Conservation (phyloP, 2,888 invertebrate genomes). For the Nemapogon koenigi region DNA sequence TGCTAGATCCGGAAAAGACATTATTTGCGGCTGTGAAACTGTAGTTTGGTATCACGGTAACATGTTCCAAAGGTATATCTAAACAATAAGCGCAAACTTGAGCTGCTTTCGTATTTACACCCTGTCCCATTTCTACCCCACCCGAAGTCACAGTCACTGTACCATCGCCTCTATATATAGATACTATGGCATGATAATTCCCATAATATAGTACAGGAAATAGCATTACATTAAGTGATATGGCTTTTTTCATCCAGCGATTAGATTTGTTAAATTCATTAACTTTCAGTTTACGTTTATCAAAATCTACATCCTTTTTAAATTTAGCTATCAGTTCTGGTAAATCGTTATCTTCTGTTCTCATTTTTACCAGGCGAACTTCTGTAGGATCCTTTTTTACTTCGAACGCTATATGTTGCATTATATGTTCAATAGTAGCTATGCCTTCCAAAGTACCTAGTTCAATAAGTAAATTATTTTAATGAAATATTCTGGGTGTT, state of each 20-base stretch:
- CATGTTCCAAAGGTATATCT: slow-evolving; percentile 68
- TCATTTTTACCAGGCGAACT: slow-evolving; percentile 65
- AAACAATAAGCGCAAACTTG: slow-evolving; percentile 79
- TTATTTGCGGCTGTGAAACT: slow-evolving; percentile 68
- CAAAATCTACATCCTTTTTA: slow-evolving; percentile 59
- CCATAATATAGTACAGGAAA: slow-evolving; percentile 66
- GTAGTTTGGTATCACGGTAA: slow-evolving; percentile 67
- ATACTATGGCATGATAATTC: slow-evolving; percentile 65
- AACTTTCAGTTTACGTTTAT: slow-evolving; percentile 50
- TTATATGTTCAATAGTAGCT: slow-evolving; percentile 67
- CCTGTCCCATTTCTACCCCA: slow-evolving; percentile 80
- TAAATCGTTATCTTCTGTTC: slow-evolving; percentile 41
- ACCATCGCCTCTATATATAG: slow-evolving; percentile 73
- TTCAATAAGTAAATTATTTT: background rate
- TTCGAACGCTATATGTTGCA: slow-evolving; percentile 70
- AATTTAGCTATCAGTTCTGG: slow-evolving; percentile 59
- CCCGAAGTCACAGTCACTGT: slow-evolving; percentile 73
- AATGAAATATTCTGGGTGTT: background rate
- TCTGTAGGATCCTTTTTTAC: slow-evolving; percentile 64
- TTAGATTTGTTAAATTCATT: slow-evolving; percentile 68
- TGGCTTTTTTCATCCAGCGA: slow-evolving; percentile 78
- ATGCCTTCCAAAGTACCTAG: slow-evolving; percentile 65
- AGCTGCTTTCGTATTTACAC: slow-evolving; percentile 78
- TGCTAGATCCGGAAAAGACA: slow-evolving; percentile 69
- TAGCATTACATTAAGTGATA: slow-evolving; percentile 69